phyloP scores from a whole-genome alignment of 2,797 vertebrate species.

The Enteromius radiatus region DNA sequence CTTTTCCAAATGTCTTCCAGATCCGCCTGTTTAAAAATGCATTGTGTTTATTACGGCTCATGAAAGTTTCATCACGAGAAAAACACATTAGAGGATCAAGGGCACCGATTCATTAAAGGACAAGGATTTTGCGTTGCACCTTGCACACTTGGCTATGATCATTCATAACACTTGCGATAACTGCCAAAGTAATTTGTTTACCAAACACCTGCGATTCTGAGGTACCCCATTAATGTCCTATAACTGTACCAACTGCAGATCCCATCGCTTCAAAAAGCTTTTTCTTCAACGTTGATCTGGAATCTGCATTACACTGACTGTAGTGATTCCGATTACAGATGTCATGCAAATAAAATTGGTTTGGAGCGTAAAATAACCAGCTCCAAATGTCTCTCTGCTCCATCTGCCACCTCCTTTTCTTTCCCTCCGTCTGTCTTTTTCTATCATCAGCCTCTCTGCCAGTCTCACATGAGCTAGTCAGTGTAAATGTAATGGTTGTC shows the following conservation, averaged over 20 bases:
- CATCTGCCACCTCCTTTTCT: slow-evolving; percentile 37
- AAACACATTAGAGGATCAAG: slow-evolving; percentile 52
- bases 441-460: slow-evolving; percentile 51
- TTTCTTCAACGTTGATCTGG: neutral
- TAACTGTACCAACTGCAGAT: slow-evolving; percentile 1
- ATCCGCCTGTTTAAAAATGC: slow-evolving; percentile 76
- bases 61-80: slow-evolving; percentile 71
- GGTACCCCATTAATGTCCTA: slow-evolving; percentile 21
- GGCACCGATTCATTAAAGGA: slow-evolving; percentile 50
- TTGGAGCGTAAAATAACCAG: slow-evolving; percentile 15
- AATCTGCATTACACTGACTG: neutral
- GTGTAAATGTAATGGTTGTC: slow-evolving; percentile 62
- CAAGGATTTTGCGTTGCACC: slow-evolving; percentile 30
- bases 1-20: slow-evolving; percentile 37
- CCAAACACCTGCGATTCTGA: slow-evolving; percentile 48
- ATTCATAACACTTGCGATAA: slow-evolving; percentile 46
- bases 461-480: slow-evolving; percentile 47
- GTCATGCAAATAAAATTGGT: slow-evolving; percentile 36
- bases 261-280: neutral
- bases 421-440: slow-evolving; percentile 40
- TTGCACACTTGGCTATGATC: slow-evolving; percentile 12
- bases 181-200: slow-evolving; percentile 50
- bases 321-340: slow-evolving; percentile 24
- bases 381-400: slow-evolving; percentile 30
- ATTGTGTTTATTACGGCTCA: slow-evolving; percentile 81